These are phyloP conservation scores for Petrolisthes cinctipes DNA, from an alignment of 2,888 invertebrate genomes.

Conservation along the genomic window DNA sequence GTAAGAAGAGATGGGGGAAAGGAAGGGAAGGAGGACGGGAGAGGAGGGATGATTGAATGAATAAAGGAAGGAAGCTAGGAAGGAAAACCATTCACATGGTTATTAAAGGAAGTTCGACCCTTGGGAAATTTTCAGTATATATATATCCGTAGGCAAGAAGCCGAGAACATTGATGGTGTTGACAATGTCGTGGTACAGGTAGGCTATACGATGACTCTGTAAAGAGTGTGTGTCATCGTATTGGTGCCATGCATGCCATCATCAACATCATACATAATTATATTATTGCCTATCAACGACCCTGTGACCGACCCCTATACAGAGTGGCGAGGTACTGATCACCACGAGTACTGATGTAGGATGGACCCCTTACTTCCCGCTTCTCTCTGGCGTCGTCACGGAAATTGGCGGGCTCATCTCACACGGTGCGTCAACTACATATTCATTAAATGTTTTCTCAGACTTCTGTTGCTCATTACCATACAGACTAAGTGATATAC, in stretches of 20 bases:
- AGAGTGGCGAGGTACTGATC: conserved; percentile 81
- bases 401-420: conserved; percentile 87
- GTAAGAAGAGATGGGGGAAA: conserved; percentile 1
- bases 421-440: conserved; percentile 73
- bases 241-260: too few relatives aligned
- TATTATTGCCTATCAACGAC: background rate
- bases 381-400: conserved; percentile 82
- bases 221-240: too few relatives aligned
- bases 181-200: too few relatives aligned
- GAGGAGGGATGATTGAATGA: background rate
- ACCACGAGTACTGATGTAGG: conserved; percentile 84
- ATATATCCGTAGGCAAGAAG: background rate
- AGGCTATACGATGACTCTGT: too few relatives aligned
- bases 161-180: too few relatives aligned
- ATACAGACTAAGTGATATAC: too few relatives aligned
- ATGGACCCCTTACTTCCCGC: conserved; percentile 88
- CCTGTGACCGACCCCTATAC: conserved; percentile 46
- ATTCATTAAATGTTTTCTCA: background rate
- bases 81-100: too few relatives aligned
- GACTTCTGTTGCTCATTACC: too few relatives aligned
- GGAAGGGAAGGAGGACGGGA: background rate
- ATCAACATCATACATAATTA: too few relatives aligned
- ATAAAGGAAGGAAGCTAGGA: background rate
- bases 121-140: background rate
- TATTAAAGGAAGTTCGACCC: too few relatives aligned